phyloP scores from a whole-genome alignment of 1,140 invertebrate genomes.

The Campoletis sonorensis region DNA sequence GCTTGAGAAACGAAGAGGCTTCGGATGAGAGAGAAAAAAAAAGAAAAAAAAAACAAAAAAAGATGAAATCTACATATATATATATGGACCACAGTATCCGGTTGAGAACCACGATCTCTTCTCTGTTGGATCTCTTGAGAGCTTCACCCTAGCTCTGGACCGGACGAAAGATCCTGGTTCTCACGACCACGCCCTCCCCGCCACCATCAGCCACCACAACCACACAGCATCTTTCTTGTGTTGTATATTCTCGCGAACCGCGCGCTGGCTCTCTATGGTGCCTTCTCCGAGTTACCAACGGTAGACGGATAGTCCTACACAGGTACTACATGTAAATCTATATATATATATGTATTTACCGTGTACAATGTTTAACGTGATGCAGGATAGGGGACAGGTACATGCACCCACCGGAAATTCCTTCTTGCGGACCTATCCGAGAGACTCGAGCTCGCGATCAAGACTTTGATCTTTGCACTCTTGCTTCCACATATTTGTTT shows the following conservation, averaged over 20 bases:
- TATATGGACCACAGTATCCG: conserved; percentile 44
- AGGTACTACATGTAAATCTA: conserved; percentile 8
- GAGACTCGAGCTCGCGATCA: conserved; percentile 24
- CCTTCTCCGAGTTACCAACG: conserved; percentile 30
- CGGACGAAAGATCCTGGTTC: conserved; percentile 71
- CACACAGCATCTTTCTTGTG: conserved; percentile 9
- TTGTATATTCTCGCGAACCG: conserved; percentile 26
- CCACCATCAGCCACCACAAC: conserved; percentile 52
- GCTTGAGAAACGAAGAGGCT: not conserved
- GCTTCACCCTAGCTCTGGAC: conserved; percentile 60
- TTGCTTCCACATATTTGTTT: not conserved
- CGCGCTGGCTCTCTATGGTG: not conserved
- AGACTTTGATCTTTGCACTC: conserved; percentile 41
- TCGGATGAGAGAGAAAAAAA: not conserved
- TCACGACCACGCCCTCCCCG: conserved; percentile 70
- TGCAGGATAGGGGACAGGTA: conserved; percentile 44
- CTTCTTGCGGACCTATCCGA: conserved; percentile 6
- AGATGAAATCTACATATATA: not conserved
- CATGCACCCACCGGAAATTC: conserved; percentile 47
- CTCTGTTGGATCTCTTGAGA: not conserved
- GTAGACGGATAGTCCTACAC: conserved; percentile 40
- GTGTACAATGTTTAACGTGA: conserved; percentile 38
- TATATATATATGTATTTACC: not conserved
- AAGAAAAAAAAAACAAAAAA: not conserved
- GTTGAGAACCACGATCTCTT: conserved; percentile 62